Percentiles rank a stretch among this genome's conserved stretches.
These are phyloP conservation scores for Sebastes trivittatus DNA, from an alignment of 2,797 vertebrate genomes.

Conservation along the genomic window DNA sequence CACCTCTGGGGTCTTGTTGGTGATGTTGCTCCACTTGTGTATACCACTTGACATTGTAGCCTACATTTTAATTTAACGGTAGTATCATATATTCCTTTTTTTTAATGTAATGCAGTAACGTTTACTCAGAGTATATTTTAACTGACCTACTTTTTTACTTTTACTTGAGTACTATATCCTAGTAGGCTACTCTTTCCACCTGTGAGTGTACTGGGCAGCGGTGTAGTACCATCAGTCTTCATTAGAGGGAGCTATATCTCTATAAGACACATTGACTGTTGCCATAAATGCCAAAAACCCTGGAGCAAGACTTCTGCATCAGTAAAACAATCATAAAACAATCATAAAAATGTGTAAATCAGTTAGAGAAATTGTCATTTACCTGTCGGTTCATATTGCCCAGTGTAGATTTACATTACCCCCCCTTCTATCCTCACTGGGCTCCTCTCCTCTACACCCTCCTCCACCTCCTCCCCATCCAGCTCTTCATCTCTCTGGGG, in stretches of 20 bases:
- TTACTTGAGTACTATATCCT: neutral
- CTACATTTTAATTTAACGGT: neutral
- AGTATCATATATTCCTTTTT: neutral
- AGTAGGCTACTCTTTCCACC: neutral
- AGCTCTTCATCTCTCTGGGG: conserved; percentile 53
- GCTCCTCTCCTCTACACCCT: neutral
- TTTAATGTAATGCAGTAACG: neutral
- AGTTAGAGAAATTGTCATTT: neutral
- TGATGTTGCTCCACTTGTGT: neutral
- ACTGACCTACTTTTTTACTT: neutral
- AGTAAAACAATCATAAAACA: conserved; percentile 7
- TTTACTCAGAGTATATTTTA: too few relatives aligned
- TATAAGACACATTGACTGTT: neutral
- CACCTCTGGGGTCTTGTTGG: neutral
- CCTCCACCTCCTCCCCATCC: neutral
- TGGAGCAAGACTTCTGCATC: neutral
- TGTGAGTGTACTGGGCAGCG: neutral
- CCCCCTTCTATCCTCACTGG: neutral
- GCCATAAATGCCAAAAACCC: conserved; percentile 1
- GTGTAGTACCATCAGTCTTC: conserved; percentile 28
- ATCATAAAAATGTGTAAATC: conserved; percentile 7
- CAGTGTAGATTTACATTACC: neutral
- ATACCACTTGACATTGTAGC: neutral
- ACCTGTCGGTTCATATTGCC: conserved; percentile 9
- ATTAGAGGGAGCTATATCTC: conserved; percentile 36